Evolutionary conservation across 1,140 invertebrate genomes (phyloP).

Genomic region (Ephestia elutella): DNA sequence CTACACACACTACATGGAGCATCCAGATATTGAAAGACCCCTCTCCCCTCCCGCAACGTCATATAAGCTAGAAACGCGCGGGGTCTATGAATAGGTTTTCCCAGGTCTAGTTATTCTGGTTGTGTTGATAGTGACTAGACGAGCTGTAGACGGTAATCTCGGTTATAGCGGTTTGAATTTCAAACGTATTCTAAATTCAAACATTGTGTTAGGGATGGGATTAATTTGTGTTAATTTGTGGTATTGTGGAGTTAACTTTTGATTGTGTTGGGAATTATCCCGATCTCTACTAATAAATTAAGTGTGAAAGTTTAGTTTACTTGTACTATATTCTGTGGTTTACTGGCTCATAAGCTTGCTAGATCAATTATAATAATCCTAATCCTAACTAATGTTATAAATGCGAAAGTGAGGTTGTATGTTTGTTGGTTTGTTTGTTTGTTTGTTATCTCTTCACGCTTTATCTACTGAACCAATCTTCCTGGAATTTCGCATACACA

Average conservation of each 20-base stretch:
- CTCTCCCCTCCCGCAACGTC: conserved; percentile 18
- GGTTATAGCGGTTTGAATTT: conserved; percentile 41
- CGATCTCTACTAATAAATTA: background rate
- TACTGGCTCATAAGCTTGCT: no score
- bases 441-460: no score
- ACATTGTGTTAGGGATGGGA: conserved; percentile 3
- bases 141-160: conserved; percentile 53
- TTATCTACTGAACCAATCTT: no score
- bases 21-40: conserved; percentile 33
- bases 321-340: no score
- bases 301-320: no score
- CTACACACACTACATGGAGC: conserved; percentile 44
- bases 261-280: background rate
- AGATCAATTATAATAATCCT: no score
- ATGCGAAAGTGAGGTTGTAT: no score
- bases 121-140: conserved; percentile 52
- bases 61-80: conserved; percentile 8
- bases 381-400: no score
- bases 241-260: conserved; percentile 1
- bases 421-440: no score
- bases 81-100: conserved; percentile 36
- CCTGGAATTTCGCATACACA: no score
- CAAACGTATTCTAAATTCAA: conserved; percentile 24
- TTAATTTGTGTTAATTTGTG: conserved; percentile 31
- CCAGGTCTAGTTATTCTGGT: conserved; percentile 37